Conservation (phyloP, 2,797 vertebrate species). For the Mormyrops attenuatus region DNA sequence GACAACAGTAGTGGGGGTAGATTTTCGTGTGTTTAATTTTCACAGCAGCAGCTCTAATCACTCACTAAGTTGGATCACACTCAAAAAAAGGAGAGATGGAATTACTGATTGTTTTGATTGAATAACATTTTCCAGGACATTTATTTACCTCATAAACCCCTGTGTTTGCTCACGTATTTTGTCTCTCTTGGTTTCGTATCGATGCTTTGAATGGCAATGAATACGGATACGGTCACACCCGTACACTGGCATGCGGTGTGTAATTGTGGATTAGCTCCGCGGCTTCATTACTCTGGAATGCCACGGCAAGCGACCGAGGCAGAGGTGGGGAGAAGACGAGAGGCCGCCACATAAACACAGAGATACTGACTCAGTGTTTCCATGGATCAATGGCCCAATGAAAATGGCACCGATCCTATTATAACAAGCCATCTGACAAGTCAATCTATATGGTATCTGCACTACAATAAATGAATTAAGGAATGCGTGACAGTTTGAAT, state of each 20-base stretch:
- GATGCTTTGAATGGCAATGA: slow-evolving; percentile 22
- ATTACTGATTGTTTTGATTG: background rate
- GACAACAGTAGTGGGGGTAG: background rate
- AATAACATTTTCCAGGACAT: slow-evolving; percentile 13
- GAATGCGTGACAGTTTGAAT: slow-evolving; percentile 30
- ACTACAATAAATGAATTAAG: slow-evolving; percentile 27
- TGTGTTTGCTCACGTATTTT: slow-evolving; percentile 1
- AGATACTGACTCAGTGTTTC: slow-evolving; percentile 44
- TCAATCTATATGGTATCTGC: slow-evolving; percentile 31
- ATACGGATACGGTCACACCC: slow-evolving; percentile 37
- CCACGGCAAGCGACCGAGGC: slow-evolving; percentile 31
- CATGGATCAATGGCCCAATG: slow-evolving; percentile 34
- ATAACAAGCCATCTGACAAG: slow-evolving; percentile 42
- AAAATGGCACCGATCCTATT: slow-evolving; percentile 31
- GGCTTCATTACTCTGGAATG: slow-evolving; percentile 45
- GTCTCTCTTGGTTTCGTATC: slow-evolving; percentile 11
- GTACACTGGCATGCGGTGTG: slow-evolving; percentile 39
- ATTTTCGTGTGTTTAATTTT: background rate
- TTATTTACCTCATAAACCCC: slow-evolving; percentile 1
- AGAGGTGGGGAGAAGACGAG: slow-evolving; percentile 15
- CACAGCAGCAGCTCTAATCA: background rate
- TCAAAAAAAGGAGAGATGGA: background rate
- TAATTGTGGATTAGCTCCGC: slow-evolving; percentile 44
- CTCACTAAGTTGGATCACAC: background rate
- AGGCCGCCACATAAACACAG: slow-evolving; percentile 28